Evolutionary conservation across 2,797 vertebrate genomes (phyloP).

Genomic region (Anniella stebbinsi): DNA sequence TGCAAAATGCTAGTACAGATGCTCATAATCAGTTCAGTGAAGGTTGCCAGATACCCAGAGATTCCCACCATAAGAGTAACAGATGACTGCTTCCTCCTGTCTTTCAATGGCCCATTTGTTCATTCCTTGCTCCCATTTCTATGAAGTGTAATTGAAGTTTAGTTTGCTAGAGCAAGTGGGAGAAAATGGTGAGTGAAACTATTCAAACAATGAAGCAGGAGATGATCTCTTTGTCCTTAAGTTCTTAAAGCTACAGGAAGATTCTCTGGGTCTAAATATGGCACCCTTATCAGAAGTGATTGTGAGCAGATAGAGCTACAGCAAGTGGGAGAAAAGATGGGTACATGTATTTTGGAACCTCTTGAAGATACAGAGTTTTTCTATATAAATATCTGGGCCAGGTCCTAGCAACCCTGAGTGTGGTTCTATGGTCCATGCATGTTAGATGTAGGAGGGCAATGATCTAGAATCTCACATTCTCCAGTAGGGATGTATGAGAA

Average conservation of each 20-base stretch:
- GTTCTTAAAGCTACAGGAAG: neutral
- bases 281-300: neutral
- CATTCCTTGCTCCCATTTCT: neutral
- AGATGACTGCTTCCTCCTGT: neutral
- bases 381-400: too few species aligned
- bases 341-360: neutral
- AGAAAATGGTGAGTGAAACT: neutral
- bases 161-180: neutral
- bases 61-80: neutral
- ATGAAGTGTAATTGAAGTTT: neutral
- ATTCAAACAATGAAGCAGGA: neutral
- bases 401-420: neutral
- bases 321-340: neutral
- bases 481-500: too few species aligned
- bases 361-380: neutral
- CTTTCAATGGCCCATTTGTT: too few species aligned
- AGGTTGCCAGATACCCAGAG: neutral
- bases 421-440: neutral
- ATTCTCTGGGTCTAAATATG: neutral
- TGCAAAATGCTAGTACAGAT: neutral
- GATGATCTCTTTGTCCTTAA: neutral
- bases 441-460: neutral
- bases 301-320: neutral
- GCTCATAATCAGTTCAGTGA: neutral
- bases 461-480: neutral